Percentiles rank a stretch among this genome's conserved stretches.
phyloP scores from a whole-genome alignment of 2,888 invertebrate species.

The Chalcosyrphus nemorum region DNA sequence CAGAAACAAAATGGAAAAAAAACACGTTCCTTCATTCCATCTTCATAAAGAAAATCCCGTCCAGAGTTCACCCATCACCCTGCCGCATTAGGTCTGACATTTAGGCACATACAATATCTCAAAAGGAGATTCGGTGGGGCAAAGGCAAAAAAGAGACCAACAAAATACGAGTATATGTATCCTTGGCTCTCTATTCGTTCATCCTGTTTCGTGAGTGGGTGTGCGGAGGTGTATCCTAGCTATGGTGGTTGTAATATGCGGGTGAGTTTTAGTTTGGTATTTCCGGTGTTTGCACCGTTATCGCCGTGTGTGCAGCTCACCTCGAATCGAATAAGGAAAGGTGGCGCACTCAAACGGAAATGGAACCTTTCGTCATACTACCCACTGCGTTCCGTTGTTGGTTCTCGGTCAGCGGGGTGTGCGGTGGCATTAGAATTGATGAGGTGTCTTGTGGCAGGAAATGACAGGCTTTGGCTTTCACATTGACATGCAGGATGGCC shows the following conservation, averaged over 20 bases:
- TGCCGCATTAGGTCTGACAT: slow-evolving; percentile 33
- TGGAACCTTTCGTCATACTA: slow-evolving; percentile 43
- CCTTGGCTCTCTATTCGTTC: slow-evolving; percentile 8
- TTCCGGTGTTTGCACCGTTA: slow-evolving; percentile 51
- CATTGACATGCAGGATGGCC: slow-evolving; percentile 17
- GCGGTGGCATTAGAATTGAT: slow-evolving; percentile 55
- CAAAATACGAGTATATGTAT: too few species aligned
- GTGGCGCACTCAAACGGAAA: slow-evolving; percentile 58
- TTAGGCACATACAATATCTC: slow-evolving; percentile 25
- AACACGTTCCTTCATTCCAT: slow-evolving; percentile 20
- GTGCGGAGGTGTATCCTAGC: slow-evolving; percentile 10
- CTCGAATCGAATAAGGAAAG: slow-evolving; percentile 11
- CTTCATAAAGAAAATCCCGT: slow-evolving; percentile 28
- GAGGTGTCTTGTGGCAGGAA: slow-evolving; percentile 67
- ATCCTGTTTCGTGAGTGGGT: slow-evolving; percentile 6
- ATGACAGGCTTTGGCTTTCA: slow-evolving; percentile 46
- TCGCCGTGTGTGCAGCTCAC: slow-evolving; percentile 43
- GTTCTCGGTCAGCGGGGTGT: not conserved
- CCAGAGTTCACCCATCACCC: slow-evolving; percentile 34
- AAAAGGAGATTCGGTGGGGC: slow-evolving; percentile 4
- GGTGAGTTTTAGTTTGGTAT: slow-evolving; percentile 44
- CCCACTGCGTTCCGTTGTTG: slow-evolving; percentile 2
- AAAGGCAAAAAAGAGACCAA: slow-evolving; percentile 25
- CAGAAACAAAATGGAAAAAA: not conserved
- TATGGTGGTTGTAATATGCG: slow-evolving; percentile 23